Conservation (phyloP, 2,888 invertebrate species). For the Catocala nupta region DNA sequence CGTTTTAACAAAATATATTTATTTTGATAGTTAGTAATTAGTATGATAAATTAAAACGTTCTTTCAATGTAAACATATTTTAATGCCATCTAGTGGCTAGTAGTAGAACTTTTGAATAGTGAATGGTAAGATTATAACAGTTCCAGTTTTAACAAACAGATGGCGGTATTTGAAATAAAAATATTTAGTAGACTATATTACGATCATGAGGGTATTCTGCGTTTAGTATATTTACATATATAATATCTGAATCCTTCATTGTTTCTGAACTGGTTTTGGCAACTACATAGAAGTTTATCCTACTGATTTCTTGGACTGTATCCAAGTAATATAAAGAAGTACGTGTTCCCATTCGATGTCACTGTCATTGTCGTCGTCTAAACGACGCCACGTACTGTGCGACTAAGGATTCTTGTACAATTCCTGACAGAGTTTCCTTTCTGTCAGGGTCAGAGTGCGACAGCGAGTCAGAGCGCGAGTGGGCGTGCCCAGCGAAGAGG, state of each 20-base stretch:
- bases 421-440: constrained; percentile 48
- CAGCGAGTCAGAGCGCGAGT: constrained; percentile 91
- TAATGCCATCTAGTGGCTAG: constrained; percentile 67
- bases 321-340: constrained; percentile 69
- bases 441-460: constrained; percentile 85
- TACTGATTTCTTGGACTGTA: constrained; percentile 66
- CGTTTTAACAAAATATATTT: no score
- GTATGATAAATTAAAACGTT: neutral
- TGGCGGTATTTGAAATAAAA: constrained; percentile 47
- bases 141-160: constrained; percentile 35
- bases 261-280: constrained; percentile 38
- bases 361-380: constrained; percentile 79
- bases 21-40: no score
- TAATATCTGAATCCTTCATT: constrained; percentile 35
- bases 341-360: constrained; percentile 69
- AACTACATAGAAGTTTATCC: constrained; percentile 52
- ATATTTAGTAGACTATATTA: neutral
- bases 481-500: constrained; percentile 92
- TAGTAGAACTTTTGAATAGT: constrained; percentile 45
- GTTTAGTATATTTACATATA: constrained; percentile 20
- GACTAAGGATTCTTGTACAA: constrained; percentile 29
- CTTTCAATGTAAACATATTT: neutral
- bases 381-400: constrained; percentile 59
- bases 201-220: constrained; percentile 1
- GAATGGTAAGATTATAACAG: neutral